These are phyloP conservation scores for Tuta absoluta DNA, from an alignment of 2,888 invertebrate genomes.

Conservation along the genomic window DNA sequence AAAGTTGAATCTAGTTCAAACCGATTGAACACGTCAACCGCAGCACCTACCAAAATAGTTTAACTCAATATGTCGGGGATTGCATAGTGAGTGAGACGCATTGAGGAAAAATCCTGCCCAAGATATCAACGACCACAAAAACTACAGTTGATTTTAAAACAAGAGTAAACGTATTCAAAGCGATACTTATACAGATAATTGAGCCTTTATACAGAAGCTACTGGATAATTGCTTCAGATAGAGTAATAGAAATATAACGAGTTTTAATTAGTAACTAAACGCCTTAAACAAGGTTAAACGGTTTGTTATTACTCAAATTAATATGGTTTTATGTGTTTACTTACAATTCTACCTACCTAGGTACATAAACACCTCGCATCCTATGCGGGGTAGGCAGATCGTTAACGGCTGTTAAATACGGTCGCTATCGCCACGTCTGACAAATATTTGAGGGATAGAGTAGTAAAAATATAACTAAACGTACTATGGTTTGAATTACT, in stretches of 20 bases:
- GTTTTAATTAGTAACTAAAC: neutral
- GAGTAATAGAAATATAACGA: constrained; percentile 2
- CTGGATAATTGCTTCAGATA: constrained; percentile 7
- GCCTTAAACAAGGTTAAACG: constrained; percentile 4
- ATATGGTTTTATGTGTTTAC: no score
- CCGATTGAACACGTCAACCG: no score
- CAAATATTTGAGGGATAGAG: no score
- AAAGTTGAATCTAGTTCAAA: no score
- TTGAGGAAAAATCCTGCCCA: neutral
- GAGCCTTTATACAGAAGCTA: neutral
- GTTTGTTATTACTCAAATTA: neutral
- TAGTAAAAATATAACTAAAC: neutral
- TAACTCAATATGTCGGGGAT: neutral
- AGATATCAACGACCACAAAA: neutral
- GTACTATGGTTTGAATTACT: neutral
- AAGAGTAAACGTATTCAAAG: neutral
- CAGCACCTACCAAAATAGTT: no score
- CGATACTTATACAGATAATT: neutral
- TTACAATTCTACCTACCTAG: no score
- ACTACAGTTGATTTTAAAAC: neutral
- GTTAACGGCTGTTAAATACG: no score
- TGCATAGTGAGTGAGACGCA: neutral
- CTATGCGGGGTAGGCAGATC: no score
- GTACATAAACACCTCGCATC: no score
- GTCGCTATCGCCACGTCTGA: no score